A percentile compares a stretch with the other conserved stretches of the same genome.
Conservation (phyloP, 2,113 vertebrate species). For the Atractosteus spatula region DNA sequence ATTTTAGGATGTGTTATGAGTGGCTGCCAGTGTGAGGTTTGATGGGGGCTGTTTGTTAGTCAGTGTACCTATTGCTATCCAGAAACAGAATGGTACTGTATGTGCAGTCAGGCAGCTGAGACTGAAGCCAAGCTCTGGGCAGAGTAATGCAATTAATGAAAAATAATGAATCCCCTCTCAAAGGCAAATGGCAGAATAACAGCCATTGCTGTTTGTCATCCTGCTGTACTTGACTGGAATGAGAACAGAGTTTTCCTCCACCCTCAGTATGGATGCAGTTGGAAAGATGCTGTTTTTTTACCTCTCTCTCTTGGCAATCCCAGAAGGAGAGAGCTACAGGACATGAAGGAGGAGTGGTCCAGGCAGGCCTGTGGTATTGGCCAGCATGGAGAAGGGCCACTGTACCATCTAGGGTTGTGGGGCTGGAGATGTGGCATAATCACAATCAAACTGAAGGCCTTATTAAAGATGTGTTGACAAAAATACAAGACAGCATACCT, state of each 20-base stretch:
- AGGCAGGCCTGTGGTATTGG: too few species aligned
- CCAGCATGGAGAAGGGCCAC: too few species aligned
- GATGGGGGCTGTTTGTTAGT: slow-evolving; percentile 2
- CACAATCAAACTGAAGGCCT: too few species aligned
- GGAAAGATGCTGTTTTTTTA: neutral
- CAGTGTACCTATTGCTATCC: neutral
- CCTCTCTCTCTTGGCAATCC: neutral
- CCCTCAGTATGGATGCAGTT: too few species aligned
- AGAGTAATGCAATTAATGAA: slow-evolving; percentile 61
- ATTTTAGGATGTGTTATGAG: neutral
- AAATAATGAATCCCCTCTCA: slow-evolving; percentile 61
- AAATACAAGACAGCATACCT: too few species aligned
- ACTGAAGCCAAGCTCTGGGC: slow-evolving; percentile 41
- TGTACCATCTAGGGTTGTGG: too few species aligned
- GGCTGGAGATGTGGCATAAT: too few species aligned
- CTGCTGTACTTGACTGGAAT: slow-evolving; percentile 44
- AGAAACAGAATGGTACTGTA: neutral
- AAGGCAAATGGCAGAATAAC: slow-evolving; percentile 56
- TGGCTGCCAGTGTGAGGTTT: neutral
- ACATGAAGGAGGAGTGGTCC: too few species aligned
- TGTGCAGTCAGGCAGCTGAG: too few species aligned
- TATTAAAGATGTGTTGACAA: too few species aligned
- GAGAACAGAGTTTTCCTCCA: neutral
- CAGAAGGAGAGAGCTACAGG: too few species aligned
- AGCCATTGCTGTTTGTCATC: slow-evolving; percentile 28